These are phyloP conservation scores for Drosophila teissieri DNA, from an alignment of 1,140 invertebrate genomes.

Conservation along the genomic window DNA sequence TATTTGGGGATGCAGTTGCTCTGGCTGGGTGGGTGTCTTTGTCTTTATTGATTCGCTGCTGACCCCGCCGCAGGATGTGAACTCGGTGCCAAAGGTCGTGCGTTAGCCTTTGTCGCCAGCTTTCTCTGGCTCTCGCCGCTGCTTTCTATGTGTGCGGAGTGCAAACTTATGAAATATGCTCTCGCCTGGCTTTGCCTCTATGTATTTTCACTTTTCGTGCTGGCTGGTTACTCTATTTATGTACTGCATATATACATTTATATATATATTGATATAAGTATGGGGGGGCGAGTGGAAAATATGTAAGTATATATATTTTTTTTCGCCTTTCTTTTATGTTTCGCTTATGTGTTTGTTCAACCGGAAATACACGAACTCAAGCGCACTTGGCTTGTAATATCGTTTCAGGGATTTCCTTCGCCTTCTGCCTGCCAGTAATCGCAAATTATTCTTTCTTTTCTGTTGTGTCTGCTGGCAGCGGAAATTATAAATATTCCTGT, in stretches of 20 bases:
- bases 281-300: constrained; percentile 28
- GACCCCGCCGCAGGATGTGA: constrained; percentile 62
- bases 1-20: constrained; percentile 1
- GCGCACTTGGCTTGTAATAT: constrained; percentile 75
- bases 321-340: constrained; percentile 76
- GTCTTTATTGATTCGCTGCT: constrained; percentile 70
- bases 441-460: constrained; percentile 69
- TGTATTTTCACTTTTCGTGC: constrained; percentile 80
- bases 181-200: constrained; percentile 37
- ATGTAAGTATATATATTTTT: constrained; percentile 19
- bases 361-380: constrained; percentile 84
- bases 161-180: constrained; percentile 81
- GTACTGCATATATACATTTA: constrained; percentile 30
- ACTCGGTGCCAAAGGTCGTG: constrained; percentile 78
- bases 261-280: constrained; percentile 46
- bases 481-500: constrained; percentile 81
- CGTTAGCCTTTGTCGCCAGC: constrained; percentile 74
- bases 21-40: constrained; percentile 1
- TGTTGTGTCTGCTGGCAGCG: constrained; percentile 66
- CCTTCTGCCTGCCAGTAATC: constrained; percentile 74
- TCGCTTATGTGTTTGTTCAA: constrained; percentile 84
- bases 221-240: constrained; percentile 40
- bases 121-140: constrained; percentile 59
- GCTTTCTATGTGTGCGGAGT: constrained; percentile 43
- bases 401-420: constrained; percentile 59